phyloP scores from a whole-genome alignment of 53 echinoderm and acorn worm genomes.

The Luidia sarsii region DNA sequence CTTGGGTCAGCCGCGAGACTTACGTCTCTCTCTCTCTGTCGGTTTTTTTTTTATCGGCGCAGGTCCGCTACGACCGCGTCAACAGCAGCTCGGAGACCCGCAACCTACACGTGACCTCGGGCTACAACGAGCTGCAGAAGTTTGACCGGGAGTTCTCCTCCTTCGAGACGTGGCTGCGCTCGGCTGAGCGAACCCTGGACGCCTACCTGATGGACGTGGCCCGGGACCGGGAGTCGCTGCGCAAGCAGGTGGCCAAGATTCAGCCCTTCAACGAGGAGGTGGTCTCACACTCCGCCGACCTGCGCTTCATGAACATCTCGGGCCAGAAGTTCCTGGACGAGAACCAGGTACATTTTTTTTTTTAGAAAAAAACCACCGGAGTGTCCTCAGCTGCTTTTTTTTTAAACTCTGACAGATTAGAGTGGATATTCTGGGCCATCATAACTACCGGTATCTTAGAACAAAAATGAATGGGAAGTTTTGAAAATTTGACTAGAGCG shows the following conservation, averaged over 20 bases:
- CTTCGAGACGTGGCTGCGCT: constrained; percentile 91
- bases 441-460: too few species aligned
- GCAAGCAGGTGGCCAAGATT: constrained; percentile 87
- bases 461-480: background rate
- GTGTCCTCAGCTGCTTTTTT: too few species aligned
- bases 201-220: constrained; percentile 87
- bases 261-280: constrained; percentile 98
- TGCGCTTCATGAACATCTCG: constrained; percentile 94
- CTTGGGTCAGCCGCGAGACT: too few species aligned
- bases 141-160: constrained; percentile 92
- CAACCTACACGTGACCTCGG: constrained; percentile 75
- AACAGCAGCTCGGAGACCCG: constrained; percentile 78
- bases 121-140: constrained; percentile 90
- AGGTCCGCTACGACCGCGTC: constrained; percentile 81
- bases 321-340: constrained; percentile 94
- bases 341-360: constrained; percentile 92
- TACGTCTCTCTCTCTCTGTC: too few species aligned
- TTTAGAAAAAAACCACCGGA: too few species aligned
- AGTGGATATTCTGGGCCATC: too few species aligned
- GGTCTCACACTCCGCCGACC: constrained; percentile 89
- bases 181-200: constrained; percentile 92
- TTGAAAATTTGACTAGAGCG: too few species aligned
- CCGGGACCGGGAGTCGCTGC: constrained; percentile 81
- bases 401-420: background rate
- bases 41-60: too few species aligned